Base-by-base conservation (phyloP, 2,797 vertebrate species). In the Gadopsis bispinosus region DNA sequence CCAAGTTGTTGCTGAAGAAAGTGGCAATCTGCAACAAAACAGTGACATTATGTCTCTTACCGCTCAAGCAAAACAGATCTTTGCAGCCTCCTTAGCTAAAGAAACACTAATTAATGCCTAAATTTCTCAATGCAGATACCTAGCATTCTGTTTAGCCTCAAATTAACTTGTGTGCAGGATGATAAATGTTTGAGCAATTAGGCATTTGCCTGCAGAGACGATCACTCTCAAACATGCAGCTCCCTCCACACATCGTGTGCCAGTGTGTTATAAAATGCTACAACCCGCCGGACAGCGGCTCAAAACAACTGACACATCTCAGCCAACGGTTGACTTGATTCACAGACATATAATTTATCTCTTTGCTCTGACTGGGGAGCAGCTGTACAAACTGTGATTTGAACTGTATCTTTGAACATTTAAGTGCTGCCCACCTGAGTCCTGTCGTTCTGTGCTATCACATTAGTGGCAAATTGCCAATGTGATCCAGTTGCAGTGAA, bases 1-100 rank as follows among this genome's bases (percentile, higher is more conserved):
- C 97, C 92, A 97, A 90, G 77, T 98, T 99, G 95, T 98, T 99
- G 93, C 95, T 97, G 87, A 99, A 99, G 94, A 99, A 99, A 0
- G 97, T 97, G 37, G 97, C 96, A 51, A 99, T 96, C 98, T 99
- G 95, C 31, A 88, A 56, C 53, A 80, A 54, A 80, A 70, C 10
- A 26, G 29, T 3, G 13, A 67, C 31, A 12, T 56, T 17, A 60
- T 7, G 3, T 35, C 13, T 60, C 48, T 20, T 13, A 17, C 59
- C n/a, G 47, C 37, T 60, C 20, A 61, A 70, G 66, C 20, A 7
- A 50, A 66, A 45, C 3, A 67, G 35, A 54, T 51, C 6, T 55
- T 31, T 29, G 63, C 56, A 77, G 45, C 64, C 53, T 64, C 54
- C 19, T 66, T 4, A 54, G 56, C 67, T 45, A 16, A 77, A 75